Evolutionary conservation across 2,113 vertebrate genomes (phyloP), one percentile per base, ranked within the genome.

Genomic region (Rafetus swinhoei): DNA sequence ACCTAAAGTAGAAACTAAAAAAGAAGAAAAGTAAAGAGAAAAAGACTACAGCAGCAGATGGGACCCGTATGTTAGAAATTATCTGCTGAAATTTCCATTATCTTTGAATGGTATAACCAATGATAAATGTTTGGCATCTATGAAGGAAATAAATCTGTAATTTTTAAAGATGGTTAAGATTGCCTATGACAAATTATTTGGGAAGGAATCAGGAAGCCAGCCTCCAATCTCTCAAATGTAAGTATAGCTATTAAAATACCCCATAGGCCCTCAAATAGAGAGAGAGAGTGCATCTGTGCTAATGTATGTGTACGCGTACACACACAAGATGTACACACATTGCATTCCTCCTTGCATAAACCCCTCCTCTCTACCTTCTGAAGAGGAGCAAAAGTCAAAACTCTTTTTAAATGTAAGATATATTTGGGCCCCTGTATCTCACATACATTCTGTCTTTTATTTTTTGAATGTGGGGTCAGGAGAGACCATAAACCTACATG

Each of bases 191-290:
- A 22, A 32, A 9, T 13, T 53, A 45, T 2, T 84, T 19, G 60
- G 4, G 16, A 54, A 90, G 93, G 32, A 94, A 90, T 6, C 56
- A 9, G 0, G 0, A n/a, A 0, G 0, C 9, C 52, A 8, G 8
- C 81, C n/a, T 83, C 18, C 15, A 84, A 45, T 77, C 45, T 55
- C 24, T 52, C 18, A 25, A 39, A 55, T 55, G 18, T 21, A 85
- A 62, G 3, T 29, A 6, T 84, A 50, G 6, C 90, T 50, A 21
- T 59, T 94, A 89, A 62, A n/a, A 14, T 7, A 19, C 5, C 1
- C 69, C 0, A 59, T 32, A 29, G 22, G 3, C 21, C 82, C n/a
- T 53, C 60, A 29, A 32, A 85, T 65, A 21, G 21, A 45, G 45
- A 45, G 45, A 45, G 45, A 45, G 45, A 45, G 45, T 3, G 50